Evolutionary conservation across 2,888 invertebrate genomes (phyloP).

Genomic region (Willowsia nigromaculata): DNA sequence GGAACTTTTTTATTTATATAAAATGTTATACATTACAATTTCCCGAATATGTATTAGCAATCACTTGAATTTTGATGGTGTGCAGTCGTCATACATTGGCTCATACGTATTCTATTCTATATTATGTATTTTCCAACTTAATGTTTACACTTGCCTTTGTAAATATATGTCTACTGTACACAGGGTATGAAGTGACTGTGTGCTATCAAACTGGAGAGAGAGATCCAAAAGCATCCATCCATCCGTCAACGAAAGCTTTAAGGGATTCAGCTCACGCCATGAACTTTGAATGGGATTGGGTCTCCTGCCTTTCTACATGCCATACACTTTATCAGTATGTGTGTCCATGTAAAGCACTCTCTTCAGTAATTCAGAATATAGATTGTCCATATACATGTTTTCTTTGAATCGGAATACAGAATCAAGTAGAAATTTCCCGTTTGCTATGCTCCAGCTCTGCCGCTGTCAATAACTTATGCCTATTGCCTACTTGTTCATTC

Average conservation of each 20-base stretch:
- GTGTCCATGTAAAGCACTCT: slow-evolving; percentile 39
- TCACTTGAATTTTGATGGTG: slow-evolving; percentile 65
- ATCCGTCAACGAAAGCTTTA: slow-evolving; percentile 69
- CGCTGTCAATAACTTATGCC: slow-evolving; percentile 69
- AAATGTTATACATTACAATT: slow-evolving; percentile 28
- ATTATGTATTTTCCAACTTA: slow-evolving; percentile 17
- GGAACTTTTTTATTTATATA: background rate
- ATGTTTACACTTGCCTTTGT: slow-evolving; percentile 47
- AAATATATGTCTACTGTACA: too few species aligned
- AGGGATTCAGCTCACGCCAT: slow-evolving; percentile 75
- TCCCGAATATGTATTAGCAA: slow-evolving; percentile 59
- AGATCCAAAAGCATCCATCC: slow-evolving; percentile 68
- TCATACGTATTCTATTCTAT: background rate
- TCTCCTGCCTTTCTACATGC: slow-evolving; percentile 70
- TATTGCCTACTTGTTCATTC: slow-evolving; percentile 70
- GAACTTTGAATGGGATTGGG: slow-evolving; percentile 78
- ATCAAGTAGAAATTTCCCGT: slow-evolving; percentile 58
- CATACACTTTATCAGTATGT: slow-evolving; percentile 61
- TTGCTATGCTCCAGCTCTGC: background rate
- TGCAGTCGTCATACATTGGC: background rate
- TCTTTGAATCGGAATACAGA: slow-evolving; percentile 63
- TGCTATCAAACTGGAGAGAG: slow-evolving; percentile 10
- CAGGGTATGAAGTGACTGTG: background rate
- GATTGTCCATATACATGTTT: slow-evolving; percentile 43
- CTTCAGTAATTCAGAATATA: slow-evolving; percentile 59